Conservation (phyloP, 1,140 invertebrate species). For the Laupala kohalensis region DNA sequence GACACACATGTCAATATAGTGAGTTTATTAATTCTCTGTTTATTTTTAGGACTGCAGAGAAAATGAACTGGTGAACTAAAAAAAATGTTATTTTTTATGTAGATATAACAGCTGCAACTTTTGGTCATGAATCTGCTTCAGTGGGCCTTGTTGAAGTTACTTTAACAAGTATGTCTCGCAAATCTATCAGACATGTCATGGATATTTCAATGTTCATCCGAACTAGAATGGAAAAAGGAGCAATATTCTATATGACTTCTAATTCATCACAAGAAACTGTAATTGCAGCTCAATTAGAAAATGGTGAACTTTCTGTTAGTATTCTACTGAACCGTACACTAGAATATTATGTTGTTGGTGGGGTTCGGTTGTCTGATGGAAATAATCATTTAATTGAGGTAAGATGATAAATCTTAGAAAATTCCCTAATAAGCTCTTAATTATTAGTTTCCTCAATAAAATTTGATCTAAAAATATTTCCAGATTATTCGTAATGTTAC, state of each 20-base stretch:
- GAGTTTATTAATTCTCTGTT: slow-evolving; percentile 25
- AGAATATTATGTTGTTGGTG: slow-evolving; percentile 66
- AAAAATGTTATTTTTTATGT: slow-evolving; percentile 13
- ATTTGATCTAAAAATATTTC: slow-evolving; percentile 15
- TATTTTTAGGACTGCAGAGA: neutral
- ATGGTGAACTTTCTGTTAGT: slow-evolving; percentile 60
- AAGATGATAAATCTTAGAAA: slow-evolving; percentile 10
- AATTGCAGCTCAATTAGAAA: slow-evolving; percentile 60
- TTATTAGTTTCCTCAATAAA: neutral
- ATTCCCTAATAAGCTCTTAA: neutral
- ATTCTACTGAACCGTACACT: slow-evolving; percentile 68
- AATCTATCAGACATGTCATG: slow-evolving; percentile 58
- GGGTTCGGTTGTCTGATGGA: slow-evolving; percentile 72
- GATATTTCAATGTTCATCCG: slow-evolving; percentile 88
- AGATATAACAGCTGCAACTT: slow-evolving; percentile 80
- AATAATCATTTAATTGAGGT: slow-evolving; percentile 74
- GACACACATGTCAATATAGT: slow-evolving; percentile 76
- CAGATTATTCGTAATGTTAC: slow-evolving; percentile 63
- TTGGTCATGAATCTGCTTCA: slow-evolving; percentile 69
- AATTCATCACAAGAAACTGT: slow-evolving; percentile 44
- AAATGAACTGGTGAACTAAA: neutral
- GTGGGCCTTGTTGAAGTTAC: slow-evolving; percentile 56
- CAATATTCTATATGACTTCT: slow-evolving; percentile 80
- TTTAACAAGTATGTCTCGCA: slow-evolving; percentile 48
- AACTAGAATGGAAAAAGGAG: slow-evolving; percentile 65